Evolutionary conservation across 2,888 invertebrate species (phyloP), one percentile per base, ranked within the genome.

Genomic region (Diarsia mendica): DNA sequence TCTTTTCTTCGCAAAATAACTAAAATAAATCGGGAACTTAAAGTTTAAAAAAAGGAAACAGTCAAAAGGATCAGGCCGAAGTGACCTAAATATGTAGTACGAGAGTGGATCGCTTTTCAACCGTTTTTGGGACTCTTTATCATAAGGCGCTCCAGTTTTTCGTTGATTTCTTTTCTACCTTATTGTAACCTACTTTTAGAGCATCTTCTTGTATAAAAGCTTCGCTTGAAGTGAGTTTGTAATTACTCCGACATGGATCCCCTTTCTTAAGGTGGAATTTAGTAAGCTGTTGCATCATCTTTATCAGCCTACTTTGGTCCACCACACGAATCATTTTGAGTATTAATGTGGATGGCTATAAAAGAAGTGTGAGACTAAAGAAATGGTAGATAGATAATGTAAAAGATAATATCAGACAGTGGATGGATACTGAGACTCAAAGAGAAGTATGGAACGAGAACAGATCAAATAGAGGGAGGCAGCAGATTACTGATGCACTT

Each of bases 11-110:
- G 67, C 39, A 67, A 76, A 81, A 80, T 76, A 72, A 80, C 66
- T 61, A 64, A 69, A 73, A 74, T 76, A 83, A 83, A 87, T 86
- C 67, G 80, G 72, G 73, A 66, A 72, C 80, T 81, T 85, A 87
- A 87, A 79, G 63, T 68, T 58, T 28, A 1, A 48, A 48, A 65
- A 28, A 15, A 58, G 15, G 48, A 80, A 18, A 49, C 76, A 11
- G 18, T n/a, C 9, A 63, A 72, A 48, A 61, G 51, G 23, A 60
- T 60, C 58, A 44, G n/a, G 39, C 23, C 78, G 65, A 72, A 55
- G 0, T 80, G 68, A 80, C 77, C 80, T 58, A 66, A 63, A 66
- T 83, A 63, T 46, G 5, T 2, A 46, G 51, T 20, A 46, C 20
- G 18, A 60, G 18, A 44, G 23, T 1, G 20, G 2, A 39, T 20